A percentile compares a stretch with the other conserved stretches of the same genome.
phyloP scores from a whole-genome alignment of 1,140 invertebrate species.

The Brachionus sp. region DNA sequence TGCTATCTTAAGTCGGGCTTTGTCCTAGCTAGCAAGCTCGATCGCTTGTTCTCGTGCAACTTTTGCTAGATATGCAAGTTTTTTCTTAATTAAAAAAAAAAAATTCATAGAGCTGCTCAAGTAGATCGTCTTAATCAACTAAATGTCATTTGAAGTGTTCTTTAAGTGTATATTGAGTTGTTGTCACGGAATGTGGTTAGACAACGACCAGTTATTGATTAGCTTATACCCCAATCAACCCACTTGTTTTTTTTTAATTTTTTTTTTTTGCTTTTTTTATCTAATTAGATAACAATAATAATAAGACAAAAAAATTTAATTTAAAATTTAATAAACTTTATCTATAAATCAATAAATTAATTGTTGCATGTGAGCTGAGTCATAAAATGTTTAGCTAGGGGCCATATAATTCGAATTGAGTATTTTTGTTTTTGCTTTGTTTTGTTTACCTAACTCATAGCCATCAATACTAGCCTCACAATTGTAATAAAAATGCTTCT shows the following conservation, averaged over 20 bases:
- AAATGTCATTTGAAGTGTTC: conserved; percentile 31
- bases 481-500: background rate
- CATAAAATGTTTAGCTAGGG: conserved; percentile 1
- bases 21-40: too few relatives aligned
- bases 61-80: background rate
- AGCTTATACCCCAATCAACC: too few relatives aligned
- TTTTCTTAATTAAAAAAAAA: conserved; percentile 23
- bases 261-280: background rate
- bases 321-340: conserved; percentile 7
- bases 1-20: background rate
- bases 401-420: background rate
- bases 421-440: background rate
- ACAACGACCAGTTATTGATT: too few relatives aligned
- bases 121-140: conserved; percentile 11
- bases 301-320: background rate
- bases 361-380: background rate
- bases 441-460: background rate
- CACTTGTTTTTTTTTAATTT: background rate
- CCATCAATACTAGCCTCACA: background rate
- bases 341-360: conserved; percentile 35
- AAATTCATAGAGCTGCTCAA: background rate
- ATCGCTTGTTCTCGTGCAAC: background rate
- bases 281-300: background rate
- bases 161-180: background rate
- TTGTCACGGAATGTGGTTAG: background rate